Evolutionary conservation across 2,888 invertebrate species (phyloP).

Genomic region (Eupithecia dodoneata): DNA sequence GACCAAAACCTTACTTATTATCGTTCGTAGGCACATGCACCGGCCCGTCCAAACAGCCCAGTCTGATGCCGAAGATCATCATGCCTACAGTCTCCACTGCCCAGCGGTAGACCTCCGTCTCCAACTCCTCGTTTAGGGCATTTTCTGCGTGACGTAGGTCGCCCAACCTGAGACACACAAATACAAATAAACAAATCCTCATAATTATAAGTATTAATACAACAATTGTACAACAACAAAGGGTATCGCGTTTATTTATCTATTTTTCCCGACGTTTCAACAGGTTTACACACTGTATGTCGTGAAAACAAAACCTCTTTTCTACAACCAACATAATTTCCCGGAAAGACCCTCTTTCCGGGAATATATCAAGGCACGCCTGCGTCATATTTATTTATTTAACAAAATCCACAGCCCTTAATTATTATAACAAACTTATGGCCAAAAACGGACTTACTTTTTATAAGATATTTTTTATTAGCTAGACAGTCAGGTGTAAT

Average conservation of each 20-base stretch:
- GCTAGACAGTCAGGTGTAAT: too few relatives aligned
- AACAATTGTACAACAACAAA: too few relatives aligned
- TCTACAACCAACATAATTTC: not conserved
- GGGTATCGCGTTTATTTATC: too few relatives aligned
- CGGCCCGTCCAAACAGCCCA: constrained; percentile 73
- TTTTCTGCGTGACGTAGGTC: constrained; percentile 70
- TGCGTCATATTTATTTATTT: too few relatives aligned
- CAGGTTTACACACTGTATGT: too few relatives aligned
- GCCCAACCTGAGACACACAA: constrained; percentile 57
- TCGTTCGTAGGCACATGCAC: constrained; percentile 65
- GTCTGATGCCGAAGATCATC: constrained; percentile 70
- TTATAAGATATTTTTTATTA: too few relatives aligned
- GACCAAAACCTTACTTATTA: constrained; percentile 57
- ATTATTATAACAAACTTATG: too few relatives aligned
- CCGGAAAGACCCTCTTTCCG: not conserved
- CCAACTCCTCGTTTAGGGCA: constrained; percentile 73
- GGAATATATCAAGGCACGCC: not conserved
- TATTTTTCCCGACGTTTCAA: too few relatives aligned
- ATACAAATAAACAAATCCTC: constrained; percentile 5
- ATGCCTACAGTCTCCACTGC: constrained; percentile 73
- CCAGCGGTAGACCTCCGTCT: constrained; percentile 76
- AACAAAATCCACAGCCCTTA: too few relatives aligned
- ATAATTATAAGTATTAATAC: too few relatives aligned
- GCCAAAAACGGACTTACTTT: too few relatives aligned
- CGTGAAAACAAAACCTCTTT: not conserved